phyloP scores from a whole-genome alignment of 2,113 vertebrate genomes.

The Neogobius melanostomus region DNA sequence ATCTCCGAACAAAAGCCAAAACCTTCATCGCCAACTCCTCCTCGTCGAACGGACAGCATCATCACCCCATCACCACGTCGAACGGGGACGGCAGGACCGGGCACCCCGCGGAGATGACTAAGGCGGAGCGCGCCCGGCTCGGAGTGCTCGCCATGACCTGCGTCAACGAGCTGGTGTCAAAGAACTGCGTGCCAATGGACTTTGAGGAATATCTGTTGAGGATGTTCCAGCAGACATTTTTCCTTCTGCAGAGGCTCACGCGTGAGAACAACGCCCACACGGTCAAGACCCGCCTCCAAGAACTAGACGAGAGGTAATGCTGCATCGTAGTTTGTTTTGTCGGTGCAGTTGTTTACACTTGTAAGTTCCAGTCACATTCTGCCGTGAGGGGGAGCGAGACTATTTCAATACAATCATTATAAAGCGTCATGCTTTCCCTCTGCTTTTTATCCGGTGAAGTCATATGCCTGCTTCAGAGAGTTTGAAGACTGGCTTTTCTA shows the following conservation, averaged over 20 bases:
- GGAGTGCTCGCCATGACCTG: conserved; percentile 96
- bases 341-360: background rate
- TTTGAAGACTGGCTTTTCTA: background rate
- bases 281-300: conserved; percentile 91
- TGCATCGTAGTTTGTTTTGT: background rate
- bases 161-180: conserved; percentile 98
- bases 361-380: conserved; percentile 4
- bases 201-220: conserved; percentile 97
- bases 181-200: conserved; percentile 98
- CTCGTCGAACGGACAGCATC: conserved; percentile 71
- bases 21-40: conserved; percentile 64
- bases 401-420: conserved; percentile 13
- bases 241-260: conserved; percentile 96
- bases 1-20: conserved; percentile 82
- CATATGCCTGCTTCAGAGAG: background rate
- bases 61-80: conserved; percentile 59
- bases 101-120: conserved; percentile 63
- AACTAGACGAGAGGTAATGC: conserved; percentile 92
- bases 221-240: conserved; percentile 99
- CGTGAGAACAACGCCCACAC: conserved; percentile 91
- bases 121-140: conserved; percentile 83
- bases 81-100: conserved; percentile 78
- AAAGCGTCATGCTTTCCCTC: background rate
- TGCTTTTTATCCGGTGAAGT: background rate
- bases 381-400: background rate